Conservation (phyloP, 64 coral and sea anemone species). For the Trachythela sp. region DNA sequence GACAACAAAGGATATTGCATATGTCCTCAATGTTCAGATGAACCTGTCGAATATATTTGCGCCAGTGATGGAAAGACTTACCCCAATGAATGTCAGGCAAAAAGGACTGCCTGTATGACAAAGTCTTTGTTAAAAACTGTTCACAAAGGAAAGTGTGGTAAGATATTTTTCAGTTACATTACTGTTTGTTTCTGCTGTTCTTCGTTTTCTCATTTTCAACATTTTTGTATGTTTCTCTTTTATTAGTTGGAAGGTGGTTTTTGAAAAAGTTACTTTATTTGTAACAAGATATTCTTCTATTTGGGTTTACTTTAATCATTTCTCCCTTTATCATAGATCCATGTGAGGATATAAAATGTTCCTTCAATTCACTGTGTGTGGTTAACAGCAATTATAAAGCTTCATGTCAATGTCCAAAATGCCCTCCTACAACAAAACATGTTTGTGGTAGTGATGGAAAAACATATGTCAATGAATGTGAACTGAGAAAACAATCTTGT, state of each 20-base stretch:
- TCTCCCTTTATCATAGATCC: not conserved
- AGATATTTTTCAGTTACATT: not conserved
- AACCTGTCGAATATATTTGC: not conserved
- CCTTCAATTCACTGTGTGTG: not conserved
- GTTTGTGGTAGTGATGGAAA: not conserved
- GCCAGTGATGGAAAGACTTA: not conserved
- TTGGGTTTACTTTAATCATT: too few relatives aligned
- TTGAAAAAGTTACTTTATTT: too few relatives aligned
- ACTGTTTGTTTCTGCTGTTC: not conserved
- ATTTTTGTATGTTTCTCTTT: too few relatives aligned
- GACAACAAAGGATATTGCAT: not conserved
- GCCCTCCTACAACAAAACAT: not conserved
- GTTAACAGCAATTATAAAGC: not conserved
- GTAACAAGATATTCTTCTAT: too few relatives aligned
- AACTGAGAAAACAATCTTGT: not conserved
- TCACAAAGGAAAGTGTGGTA: slow-evolving; percentile 8
- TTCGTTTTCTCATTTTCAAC: not conserved
- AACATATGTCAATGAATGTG: not conserved
- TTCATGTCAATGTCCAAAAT: slow-evolving; percentile 1
- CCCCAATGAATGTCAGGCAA: not conserved
- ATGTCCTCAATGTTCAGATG: not conserved
- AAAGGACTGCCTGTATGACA: not conserved
- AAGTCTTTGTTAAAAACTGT: not conserved
- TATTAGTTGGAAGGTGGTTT: too few relatives aligned
- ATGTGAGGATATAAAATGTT: not conserved